phyloP scores from a whole-genome alignment of 2,113 vertebrate genomes.

The Nothoprocta perdicaria region DNA sequence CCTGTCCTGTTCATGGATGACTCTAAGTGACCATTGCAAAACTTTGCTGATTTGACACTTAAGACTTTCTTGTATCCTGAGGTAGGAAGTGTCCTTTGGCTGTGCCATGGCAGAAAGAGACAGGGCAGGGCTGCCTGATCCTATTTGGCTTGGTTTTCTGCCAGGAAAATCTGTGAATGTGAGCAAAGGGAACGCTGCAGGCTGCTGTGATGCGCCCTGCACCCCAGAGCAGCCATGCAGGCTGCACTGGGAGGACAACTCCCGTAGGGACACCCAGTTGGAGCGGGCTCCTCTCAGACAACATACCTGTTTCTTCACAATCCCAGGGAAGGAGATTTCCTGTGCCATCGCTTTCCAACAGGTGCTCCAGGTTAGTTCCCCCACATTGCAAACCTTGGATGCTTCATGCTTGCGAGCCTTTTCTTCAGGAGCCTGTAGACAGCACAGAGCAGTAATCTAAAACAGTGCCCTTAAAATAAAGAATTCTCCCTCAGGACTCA shows the following conservation, averaged over 20 bases:
- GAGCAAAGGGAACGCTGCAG: neutral
- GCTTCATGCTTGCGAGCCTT: neutral
- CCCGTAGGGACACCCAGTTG: fast-evolving
- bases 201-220: fast-evolving
- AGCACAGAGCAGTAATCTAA: neutral
- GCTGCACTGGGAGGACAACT: neutral
- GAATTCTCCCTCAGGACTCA: neutral
- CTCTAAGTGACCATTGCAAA: neutral
- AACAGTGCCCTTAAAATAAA: neutral
- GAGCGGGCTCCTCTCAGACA: neutral
- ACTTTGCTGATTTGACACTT: neutral
- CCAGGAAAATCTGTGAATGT: too few relatives aligned
- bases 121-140: fast-evolving
- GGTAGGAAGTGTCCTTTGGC: fast-evolving
- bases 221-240: fast-evolving
- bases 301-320: neutral
- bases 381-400: neutral
- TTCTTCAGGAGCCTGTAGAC: neutral
- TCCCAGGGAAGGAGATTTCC: neutral
- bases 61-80: neutral
- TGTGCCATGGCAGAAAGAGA: neutral
- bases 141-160: neutral
- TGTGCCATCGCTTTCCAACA: neutral
- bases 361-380: neutral
- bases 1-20: neutral